Evolutionary conservation across 2,797 vertebrate species (phyloP), one percentile per base, ranked within the genome.

Genomic region (Epinephelus awoara): DNA sequence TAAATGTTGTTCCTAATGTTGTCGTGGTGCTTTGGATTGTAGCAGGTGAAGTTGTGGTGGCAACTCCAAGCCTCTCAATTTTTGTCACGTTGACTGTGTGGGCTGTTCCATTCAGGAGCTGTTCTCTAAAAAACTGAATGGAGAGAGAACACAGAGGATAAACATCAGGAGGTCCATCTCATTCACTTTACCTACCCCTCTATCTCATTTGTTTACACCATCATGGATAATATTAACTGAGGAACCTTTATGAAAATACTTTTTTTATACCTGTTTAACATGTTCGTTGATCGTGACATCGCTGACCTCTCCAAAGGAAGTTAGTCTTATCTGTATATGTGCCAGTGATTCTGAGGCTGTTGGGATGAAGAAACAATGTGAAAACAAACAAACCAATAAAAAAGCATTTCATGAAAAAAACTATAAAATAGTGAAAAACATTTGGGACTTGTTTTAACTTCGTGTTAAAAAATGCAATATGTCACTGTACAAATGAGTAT

Each of bases 281-380:
- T 42, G 15, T 15, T 62, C 19, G 50, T 1, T 27, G 12, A 92
- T 62, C 9, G 29, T 77, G 25, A 0, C 44, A 58, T 90, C 83
- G 85, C 74, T 90, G 18, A 90, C 0, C 5, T 52, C 66, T 8
- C 65, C 63, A 7, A 0, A 0, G 2, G 68, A 47, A 2, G 4
- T 68, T 21, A 91, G 11, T 21, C 4, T 85, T 25, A 92, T 44
- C 47, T 80, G 34, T 3, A 92, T 21, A 66, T 77, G 17, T 23
- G 13, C 67, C 9, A 82, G 3, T 23, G 42, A 21, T 12, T 3
- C 0, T 3, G 51, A 5, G 1, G 2, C 85, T 86, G 66, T 19
- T n/a, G 19, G 1, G 10, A 25, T 25, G 25, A 25, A 25, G 25
- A 25, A 25, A 25, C 25, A 25, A 25, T 25, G 25, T 25, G 25